These are phyloP conservation scores for Knipowitschia caucasica DNA, from an alignment of 2,797 vertebrate species.

Conservation along the genomic window DNA sequence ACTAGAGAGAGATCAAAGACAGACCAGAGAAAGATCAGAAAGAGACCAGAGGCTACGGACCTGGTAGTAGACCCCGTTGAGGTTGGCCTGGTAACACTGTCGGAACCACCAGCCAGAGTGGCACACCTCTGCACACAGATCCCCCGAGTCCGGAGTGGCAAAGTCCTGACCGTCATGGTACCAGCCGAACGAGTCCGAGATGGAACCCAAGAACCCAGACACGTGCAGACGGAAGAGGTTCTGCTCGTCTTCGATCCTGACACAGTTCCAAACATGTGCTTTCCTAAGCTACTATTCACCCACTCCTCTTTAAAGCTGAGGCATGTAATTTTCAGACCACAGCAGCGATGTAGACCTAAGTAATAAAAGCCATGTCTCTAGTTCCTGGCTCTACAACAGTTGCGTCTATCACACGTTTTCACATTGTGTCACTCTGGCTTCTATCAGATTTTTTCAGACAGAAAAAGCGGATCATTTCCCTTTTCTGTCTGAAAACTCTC, in stretches of 20 bases:
- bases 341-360: no score
- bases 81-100: slow-evolving; percentile 86
- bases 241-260: slow-evolving; percentile 75
- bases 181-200: slow-evolving; percentile 84
- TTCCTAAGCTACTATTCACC: no score
- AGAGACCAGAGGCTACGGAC: slow-evolving; percentile 49
- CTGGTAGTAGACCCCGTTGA: slow-evolving; percentile 86
- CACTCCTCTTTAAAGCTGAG: no score
- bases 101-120: slow-evolving; percentile 87
- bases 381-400: no score
- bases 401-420: no score
- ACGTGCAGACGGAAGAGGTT: slow-evolving; percentile 80
- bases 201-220: slow-evolving; percentile 79
- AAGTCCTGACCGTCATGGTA: slow-evolving; percentile 83
- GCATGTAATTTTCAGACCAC: no score
- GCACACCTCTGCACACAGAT: slow-evolving; percentile 83
- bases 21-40: neutral
- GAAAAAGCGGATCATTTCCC: no score
- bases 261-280: no score
- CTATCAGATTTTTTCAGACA: no score
- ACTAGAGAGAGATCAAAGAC: neutral
- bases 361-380: no score
- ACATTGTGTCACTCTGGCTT: no score
- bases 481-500: no score
- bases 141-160: slow-evolving; percentile 81